phyloP scores from a whole-genome alignment of 2,888 invertebrate genomes.

The Caenorhabditis imperialis region DNA sequence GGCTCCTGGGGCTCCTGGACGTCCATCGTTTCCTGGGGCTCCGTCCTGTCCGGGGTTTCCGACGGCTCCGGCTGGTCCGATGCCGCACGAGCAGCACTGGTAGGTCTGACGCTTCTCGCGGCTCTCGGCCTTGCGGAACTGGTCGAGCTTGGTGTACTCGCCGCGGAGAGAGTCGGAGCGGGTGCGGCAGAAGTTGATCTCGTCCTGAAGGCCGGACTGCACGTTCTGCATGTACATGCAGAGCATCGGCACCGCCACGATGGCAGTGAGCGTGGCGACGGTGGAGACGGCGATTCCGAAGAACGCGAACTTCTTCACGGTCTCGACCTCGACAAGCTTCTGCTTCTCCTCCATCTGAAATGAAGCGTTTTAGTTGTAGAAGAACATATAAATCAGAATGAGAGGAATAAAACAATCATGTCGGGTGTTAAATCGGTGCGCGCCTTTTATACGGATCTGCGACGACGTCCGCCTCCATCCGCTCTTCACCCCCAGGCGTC shows the following conservation, averaged over 20 bases:
- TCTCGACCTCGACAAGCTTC: slow-evolving; percentile 72
- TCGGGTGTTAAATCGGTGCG: too few relatives aligned
- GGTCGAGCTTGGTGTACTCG: slow-evolving; percentile 66
- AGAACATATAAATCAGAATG: not conserved
- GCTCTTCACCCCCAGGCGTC: slow-evolving; percentile 49
- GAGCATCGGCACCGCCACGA: slow-evolving; percentile 66
- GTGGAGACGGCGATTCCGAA: slow-evolving; percentile 66
- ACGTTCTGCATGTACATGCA: slow-evolving; percentile 73
- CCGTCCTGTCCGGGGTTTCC: slow-evolving; percentile 61
- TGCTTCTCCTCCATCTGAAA: slow-evolving; percentile 61
- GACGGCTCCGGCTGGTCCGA: slow-evolving; percentile 61
- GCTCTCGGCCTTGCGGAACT: slow-evolving; percentile 55
- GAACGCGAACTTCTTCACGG: slow-evolving; percentile 66
- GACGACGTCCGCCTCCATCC: slow-evolving; percentile 7
- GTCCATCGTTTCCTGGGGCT: slow-evolving; percentile 63
- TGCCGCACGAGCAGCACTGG: slow-evolving; percentile 68
- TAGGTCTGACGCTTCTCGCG: slow-evolving; percentile 66
- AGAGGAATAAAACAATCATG: too few relatives aligned
- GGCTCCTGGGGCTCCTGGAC: slow-evolving; percentile 63
- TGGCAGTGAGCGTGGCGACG: slow-evolving; percentile 64
- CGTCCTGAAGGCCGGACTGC: slow-evolving; percentile 70
- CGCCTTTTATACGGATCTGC: slow-evolving; percentile 8
- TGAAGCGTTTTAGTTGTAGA: not conserved
- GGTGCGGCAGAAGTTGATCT: slow-evolving; percentile 72
- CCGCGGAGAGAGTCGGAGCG: slow-evolving; percentile 66